Conservation (phyloP, 2,888 invertebrate species). For the Drosophila mayaguana region DNA sequence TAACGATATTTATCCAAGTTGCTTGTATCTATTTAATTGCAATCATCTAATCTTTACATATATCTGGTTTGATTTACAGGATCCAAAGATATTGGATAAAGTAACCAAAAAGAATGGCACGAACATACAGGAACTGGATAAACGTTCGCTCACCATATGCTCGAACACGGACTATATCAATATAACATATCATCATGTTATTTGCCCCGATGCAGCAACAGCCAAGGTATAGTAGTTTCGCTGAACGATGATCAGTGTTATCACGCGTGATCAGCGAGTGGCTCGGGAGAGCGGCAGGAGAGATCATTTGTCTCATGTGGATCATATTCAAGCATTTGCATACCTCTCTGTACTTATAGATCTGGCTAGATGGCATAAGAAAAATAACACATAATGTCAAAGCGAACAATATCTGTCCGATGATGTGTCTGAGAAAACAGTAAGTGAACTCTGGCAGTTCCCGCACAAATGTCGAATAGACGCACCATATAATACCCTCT, state of each 20-base stretch:
- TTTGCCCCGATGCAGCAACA: conserved; percentile 96
- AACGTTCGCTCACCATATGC: conserved; percentile 97
- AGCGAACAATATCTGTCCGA: conserved; percentile 99
- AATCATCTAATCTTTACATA: background rate
- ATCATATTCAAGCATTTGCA: conserved; percentile 46
- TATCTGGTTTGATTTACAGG: conserved; percentile 86
- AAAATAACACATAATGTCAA: conserved; percentile 99
- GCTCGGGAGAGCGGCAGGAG: background rate
- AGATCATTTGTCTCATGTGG: conserved; percentile 21
- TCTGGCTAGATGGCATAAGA: conserved; percentile 97
- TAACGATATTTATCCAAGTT: background rate
- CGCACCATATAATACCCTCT: conserved; percentile 29
- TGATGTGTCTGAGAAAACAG: conserved; percentile 99
- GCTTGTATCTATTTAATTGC: background rate
- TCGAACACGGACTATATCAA: conserved; percentile 99
- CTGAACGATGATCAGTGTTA: background rate
- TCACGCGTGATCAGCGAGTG: background rate
- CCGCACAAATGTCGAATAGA: conserved; percentile 19
- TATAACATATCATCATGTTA: conserved; percentile 98
- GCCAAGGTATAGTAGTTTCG: conserved; percentile 91
- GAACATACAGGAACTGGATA: conserved; percentile 89
- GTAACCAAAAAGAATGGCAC: conserved; percentile 92
- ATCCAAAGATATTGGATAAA: conserved; percentile 91
- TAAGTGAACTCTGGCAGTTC: conserved; percentile 88
- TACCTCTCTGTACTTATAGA: conserved; percentile 87